Percentiles rank a stretch among this genome's conserved stretches.
These are phyloP conservation scores for Leptobrachium ailaonicum DNA, from an alignment of 2,113 vertebrate species.

Conservation along the genomic window DNA sequence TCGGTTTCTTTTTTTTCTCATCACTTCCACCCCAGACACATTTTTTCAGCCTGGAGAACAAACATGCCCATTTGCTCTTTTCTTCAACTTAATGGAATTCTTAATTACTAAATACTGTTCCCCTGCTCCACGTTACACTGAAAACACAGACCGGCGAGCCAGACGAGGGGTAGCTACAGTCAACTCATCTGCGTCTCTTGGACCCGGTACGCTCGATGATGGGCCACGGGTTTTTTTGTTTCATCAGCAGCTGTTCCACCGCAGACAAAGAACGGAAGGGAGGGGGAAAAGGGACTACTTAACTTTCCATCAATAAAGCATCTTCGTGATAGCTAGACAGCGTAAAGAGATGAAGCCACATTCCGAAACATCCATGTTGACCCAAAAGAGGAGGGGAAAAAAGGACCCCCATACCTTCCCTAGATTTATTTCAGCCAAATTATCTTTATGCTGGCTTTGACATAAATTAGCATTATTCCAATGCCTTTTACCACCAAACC, in stretches of 20 bases:
- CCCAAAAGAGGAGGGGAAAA: neutral
- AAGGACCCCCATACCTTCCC: neutral
- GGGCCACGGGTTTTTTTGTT: constrained; percentile 66
- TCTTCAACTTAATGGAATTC: constrained; percentile 98
- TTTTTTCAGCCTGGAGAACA: constrained; percentile 87
- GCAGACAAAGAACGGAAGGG: constrained; percentile 38
- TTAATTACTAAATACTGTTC: constrained; percentile 99
- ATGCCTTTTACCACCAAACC: neutral
- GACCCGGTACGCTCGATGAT: constrained; percentile 65
- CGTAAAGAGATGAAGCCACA: constrained; percentile 59
- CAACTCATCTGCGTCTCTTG: constrained; percentile 65
- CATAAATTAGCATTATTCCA: constrained; percentile 1
- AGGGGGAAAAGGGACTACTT: constrained; percentile 51
- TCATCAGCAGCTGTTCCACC: constrained; percentile 66
- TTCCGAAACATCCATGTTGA: constrained; percentile 57
- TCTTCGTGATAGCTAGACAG: constrained; percentile 63
- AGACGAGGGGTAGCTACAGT: constrained; percentile 68
- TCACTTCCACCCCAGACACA: constrained; percentile 69
- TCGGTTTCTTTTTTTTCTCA: neutral
- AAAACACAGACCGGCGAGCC: constrained; percentile 71
- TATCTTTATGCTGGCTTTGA: neutral
- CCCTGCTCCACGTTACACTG: constrained; percentile 88
- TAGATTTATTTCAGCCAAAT: constrained; percentile 7
- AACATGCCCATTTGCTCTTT: constrained; percentile 99
- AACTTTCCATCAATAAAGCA: constrained; percentile 65